Evolutionary conservation across 2,113 vertebrate genomes (phyloP).

Genomic region (Sarotherodon lohbergeri): DNA sequence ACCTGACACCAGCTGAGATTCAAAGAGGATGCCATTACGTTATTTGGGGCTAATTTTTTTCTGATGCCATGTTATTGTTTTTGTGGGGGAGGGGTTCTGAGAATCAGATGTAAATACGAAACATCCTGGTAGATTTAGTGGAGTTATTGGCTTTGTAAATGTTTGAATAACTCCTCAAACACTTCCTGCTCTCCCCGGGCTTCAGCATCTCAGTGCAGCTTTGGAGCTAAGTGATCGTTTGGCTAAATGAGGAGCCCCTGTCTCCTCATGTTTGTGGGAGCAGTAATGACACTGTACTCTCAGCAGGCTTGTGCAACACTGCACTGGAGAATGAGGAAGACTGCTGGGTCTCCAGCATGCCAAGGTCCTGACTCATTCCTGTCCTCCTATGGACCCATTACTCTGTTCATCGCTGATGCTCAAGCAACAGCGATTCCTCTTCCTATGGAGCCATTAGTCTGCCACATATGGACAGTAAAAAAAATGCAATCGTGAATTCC

Average conservation of each 20-base stretch:
- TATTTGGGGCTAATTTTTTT: constrained; percentile 21
- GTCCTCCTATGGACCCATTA: constrained; percentile 88
- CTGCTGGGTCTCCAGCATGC: constrained; percentile 87
- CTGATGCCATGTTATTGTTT: constrained; percentile 31
- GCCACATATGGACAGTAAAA: constrained; percentile 78
- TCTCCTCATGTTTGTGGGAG: constrained; percentile 88
- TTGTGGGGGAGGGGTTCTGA: constrained; percentile 21
- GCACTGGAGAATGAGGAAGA: constrained; percentile 82
- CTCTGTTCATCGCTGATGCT: constrained; percentile 87
- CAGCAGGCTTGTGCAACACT: constrained; percentile 87
- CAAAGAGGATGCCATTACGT: constrained; percentile 38
- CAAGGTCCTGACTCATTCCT: constrained; percentile 78
- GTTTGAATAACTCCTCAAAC: constrained; percentile 96
- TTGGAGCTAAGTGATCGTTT: constrained; percentile 93
- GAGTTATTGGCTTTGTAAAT: constrained; percentile 96
- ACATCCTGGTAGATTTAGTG: constrained; percentile 91
- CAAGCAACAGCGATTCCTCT: constrained; percentile 78
- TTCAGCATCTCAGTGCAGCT: constrained; percentile 83
- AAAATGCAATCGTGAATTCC: constrained; percentile 71
- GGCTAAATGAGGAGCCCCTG: constrained; percentile 83
- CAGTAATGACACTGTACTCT: constrained; percentile 86
- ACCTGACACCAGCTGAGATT: constrained; percentile 40
- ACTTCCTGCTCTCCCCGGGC: constrained; percentile 87
- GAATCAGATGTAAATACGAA: constrained; percentile 63
- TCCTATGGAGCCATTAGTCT: constrained; percentile 86